Evolutionary conservation across 2,888 invertebrate species (phyloP).

Genomic region (Euzophera pinguis): DNA sequence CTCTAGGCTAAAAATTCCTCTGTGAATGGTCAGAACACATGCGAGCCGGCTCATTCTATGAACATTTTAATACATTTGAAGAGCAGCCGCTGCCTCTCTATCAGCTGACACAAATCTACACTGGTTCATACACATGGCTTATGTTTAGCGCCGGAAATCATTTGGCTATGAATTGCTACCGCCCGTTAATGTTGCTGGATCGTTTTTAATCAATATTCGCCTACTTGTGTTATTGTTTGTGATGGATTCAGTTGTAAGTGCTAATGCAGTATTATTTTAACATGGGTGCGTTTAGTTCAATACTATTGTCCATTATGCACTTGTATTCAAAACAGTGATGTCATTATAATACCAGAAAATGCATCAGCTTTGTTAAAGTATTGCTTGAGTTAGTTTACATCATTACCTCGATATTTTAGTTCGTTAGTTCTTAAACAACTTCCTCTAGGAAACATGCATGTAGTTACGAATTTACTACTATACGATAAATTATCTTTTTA

Average conservation of each 20-base stretch:
- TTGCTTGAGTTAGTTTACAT: too few species aligned
- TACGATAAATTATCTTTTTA: too few species aligned
- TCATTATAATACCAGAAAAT: too few species aligned
- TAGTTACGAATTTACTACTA: too few species aligned
- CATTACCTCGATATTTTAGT: too few species aligned
- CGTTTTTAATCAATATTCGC: neutral
- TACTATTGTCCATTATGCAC: neutral
- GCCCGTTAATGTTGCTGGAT: neutral
- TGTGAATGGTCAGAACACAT: neutral
- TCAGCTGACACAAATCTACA: neutral
- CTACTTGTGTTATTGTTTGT: neutral
- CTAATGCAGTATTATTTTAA: neutral
- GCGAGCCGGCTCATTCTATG: neutral
- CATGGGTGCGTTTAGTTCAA: neutral
- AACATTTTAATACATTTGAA: slow-evolving; percentile 5
- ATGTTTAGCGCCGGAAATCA: neutral
- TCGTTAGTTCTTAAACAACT: too few species aligned
- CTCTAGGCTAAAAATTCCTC: too few species aligned
- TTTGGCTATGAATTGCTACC: neutral
- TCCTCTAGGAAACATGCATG: too few species aligned
- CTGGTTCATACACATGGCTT: neutral
- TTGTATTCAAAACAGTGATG: neutral
- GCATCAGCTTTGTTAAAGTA: too few species aligned
- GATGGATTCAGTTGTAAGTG: neutral
- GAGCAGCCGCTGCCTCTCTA: neutral